A percentile compares a stretch with the other conserved stretches of the same genome.
Conservation (phyloP, 2,888 invertebrate genomes). For the Agonopterix heracliana region DNA sequence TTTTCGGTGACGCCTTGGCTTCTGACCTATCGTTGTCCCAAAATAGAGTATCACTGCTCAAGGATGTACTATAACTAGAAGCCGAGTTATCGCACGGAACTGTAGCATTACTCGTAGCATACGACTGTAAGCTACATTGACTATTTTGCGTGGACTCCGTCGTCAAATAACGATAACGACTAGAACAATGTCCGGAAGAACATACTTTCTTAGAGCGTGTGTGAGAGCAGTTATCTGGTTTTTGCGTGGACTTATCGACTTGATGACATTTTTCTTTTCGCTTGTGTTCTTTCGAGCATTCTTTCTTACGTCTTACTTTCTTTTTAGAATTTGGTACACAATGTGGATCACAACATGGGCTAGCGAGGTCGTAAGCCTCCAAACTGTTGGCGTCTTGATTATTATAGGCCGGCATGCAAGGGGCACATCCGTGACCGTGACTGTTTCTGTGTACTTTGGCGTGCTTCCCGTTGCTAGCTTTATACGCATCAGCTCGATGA, state of each 20-base stretch:
- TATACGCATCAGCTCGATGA: constrained; percentile 51
- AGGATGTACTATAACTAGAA: constrained; percentile 88
- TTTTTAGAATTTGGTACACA: constrained; percentile 83
- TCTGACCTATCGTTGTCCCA: constrained; percentile 81
- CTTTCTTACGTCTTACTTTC: constrained; percentile 72
- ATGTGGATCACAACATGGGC: constrained; percentile 90
- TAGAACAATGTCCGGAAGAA: constrained; percentile 52
- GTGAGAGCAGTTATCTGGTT: constrained; percentile 64
- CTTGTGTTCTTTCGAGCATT: constrained; percentile 78
- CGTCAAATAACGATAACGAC: constrained; percentile 78
- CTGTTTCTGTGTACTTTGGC: constrained; percentile 49
- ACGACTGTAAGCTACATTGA: constrained; percentile 89
- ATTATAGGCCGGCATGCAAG: constrained; percentile 80
- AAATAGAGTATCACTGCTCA: constrained; percentile 91
- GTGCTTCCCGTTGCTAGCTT: constrained; percentile 47
- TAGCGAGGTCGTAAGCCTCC: constrained; percentile 90
- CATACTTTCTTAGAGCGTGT: constrained; percentile 62
- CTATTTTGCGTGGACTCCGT: constrained; percentile 83
- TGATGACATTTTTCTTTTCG: constrained; percentile 77
- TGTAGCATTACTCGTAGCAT: constrained; percentile 85
- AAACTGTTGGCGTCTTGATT: constrained; percentile 85
- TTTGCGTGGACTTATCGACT: constrained; percentile 63
- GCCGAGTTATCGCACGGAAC: constrained; percentile 82
- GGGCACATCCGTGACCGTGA: constrained; percentile 80
- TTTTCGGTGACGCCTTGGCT: constrained; percentile 61